Evolutionary conservation across 2,888 invertebrate species (phyloP), one percentile per base, ranked within the genome.

Genomic region (Ceraclea dissimilis): DNA sequence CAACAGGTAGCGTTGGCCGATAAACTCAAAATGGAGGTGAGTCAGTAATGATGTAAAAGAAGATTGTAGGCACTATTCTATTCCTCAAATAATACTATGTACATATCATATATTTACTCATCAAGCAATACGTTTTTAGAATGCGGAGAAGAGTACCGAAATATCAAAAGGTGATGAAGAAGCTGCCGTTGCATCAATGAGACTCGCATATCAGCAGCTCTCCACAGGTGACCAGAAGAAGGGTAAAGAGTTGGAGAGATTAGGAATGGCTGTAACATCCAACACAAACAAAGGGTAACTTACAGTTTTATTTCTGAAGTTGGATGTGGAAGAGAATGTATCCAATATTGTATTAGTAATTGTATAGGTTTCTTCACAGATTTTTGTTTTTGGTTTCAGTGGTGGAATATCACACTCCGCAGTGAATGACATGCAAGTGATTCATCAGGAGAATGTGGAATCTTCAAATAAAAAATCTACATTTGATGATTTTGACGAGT

Each of bases 1-100:
- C 85, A 87, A 62, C 89, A 91, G 67, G 96, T 95, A 5, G 86
- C 87, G 66, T 80, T 90, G 71, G 85, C 88, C 2, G 91, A 93
- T 72, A 88, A 90, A 70, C 80, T 86, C 49, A 82, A 82, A 65
- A 65, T 71, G 65, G 76, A 76, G 72, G 73, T 69, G 21, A 47
- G 13, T 20, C n/a, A n/a, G n/a, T n/a, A n/a, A n/a, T 26, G 4
- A 26, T 6, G 10, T 26, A 26, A 26, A 26, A 26, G 10, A 26
- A 26, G 10, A 26, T n/a, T n/a, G n/a, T n/a, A n/a, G 10, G 5
- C 26, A 6, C 10, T 26, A 5, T 5, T 43, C 13, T 43, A 43
- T 43, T 43, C 43, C 43, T 43, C 17, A 43, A 6, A 26, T 26
- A 4, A 26, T 26, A 26, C 26, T 6, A 26, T 26, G 26, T 6